Base-by-base conservation (phyloP, 1,140 invertebrate species). In the Piezodorus guildinii region DNA sequence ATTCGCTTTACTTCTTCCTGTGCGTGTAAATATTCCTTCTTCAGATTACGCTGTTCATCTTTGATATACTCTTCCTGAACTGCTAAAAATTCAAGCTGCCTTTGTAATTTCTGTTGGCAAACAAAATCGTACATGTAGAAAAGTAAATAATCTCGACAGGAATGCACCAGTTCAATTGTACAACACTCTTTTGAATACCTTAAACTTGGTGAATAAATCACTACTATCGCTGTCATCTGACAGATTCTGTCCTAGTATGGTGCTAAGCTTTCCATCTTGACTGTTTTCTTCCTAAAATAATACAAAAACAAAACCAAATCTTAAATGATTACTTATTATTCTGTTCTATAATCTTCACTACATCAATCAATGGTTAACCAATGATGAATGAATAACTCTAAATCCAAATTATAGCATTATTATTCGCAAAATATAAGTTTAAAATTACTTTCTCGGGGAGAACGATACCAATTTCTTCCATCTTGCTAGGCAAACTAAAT, bases 51-150 rank as follows among this genome's bases (percentile, higher is more conserved):
- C 73, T 96, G 94, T 74, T 98, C 95, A 84, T 97, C 92, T 78
- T 98, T 98, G 56, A 98, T 96, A 72, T 98, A 98, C 71, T 96
- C 94, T 78, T 98, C 95, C 80, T 97, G 95, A 16, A 98, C 95
- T 75, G 95, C 87, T 3, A 98, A 78, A 76, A 97, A 97, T 75
- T 97, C 93, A n/a, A 98, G 74, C 75, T 96, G 93, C 67, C 90
- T 82, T 77, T 96, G 90, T 3, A 98, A 77, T 85, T 96, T 96
- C 90, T 95, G 69, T 45, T 9, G 30, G 44, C 16, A n/a, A 17
- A 56, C 6, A 16, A 23, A 30, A 30, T n/a, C 9, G 16, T 15
- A 15, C 46, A 63, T 9, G 14, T 39, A 10, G 34, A 39, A 10
- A 39, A 6, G 3, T 1, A 39, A 10, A 10, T 39, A 39, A 10